Conservation (phyloP, 2,797 vertebrate genomes). For the Astyanax mexicanus region DNA sequence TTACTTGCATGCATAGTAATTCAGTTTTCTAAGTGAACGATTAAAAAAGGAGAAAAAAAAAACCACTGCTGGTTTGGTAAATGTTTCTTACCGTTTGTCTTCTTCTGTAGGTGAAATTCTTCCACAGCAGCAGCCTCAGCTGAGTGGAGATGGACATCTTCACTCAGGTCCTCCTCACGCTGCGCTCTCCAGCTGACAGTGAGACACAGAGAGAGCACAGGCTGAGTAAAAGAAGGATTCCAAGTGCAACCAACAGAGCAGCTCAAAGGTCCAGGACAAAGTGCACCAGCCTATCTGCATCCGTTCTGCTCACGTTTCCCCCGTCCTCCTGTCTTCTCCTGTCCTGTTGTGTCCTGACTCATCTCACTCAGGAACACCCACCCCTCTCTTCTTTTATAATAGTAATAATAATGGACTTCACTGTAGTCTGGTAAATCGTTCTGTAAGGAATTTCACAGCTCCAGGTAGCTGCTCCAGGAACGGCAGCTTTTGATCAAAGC, state of each 20-base stretch:
- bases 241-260: slow-evolving; percentile 57
- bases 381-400: slow-evolving; percentile 46
- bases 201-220: slow-evolving; percentile 19
- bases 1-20: too few species aligned
- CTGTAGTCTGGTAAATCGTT: slow-evolving; percentile 30
- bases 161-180: slow-evolving; percentile 61
- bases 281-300: slow-evolving; percentile 64
- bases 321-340: slow-evolving; percentile 29
- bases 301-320: slow-evolving; percentile 39
- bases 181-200: slow-evolving; percentile 56
- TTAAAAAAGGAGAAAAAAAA: background rate
- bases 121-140: slow-evolving; percentile 94
- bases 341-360: slow-evolving; percentile 12
- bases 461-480: slow-evolving; percentile 40
- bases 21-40: too few species aligned
- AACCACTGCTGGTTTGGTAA: background rate
- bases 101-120: slow-evolving; percentile 93
- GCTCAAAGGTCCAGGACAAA: slow-evolving; percentile 76
- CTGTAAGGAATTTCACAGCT: slow-evolving; percentile 44
- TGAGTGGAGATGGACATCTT: slow-evolving; percentile 90
- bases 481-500: slow-evolving; percentile 48
- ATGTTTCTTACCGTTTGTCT: slow-evolving; percentile 87
- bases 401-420: slow-evolving; percentile 31
- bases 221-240: slow-evolving; percentile 47
- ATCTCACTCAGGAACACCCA: slow-evolving; percentile 15